A percentile compares a stretch with the other conserved stretches of the same genome.
phyloP scores from a whole-genome alignment of 2,113 vertebrate species.

The Lota lota region DNA sequence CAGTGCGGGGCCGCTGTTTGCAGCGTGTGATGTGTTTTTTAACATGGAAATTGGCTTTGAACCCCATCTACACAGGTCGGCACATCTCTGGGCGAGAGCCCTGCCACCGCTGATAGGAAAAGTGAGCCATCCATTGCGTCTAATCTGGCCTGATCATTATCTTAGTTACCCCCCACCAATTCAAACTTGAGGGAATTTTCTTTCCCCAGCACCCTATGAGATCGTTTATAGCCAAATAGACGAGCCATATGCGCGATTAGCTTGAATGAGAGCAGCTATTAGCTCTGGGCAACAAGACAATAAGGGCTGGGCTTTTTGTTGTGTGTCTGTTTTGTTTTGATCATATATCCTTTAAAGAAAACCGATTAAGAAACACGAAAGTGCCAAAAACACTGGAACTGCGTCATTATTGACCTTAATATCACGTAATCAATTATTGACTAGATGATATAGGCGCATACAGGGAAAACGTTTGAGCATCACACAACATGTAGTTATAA shows the following conservation, averaged over 20 bases:
- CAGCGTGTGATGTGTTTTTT: conserved; percentile 67
- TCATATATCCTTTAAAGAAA: no score
- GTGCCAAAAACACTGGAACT: no score
- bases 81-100: conserved; percentile 75
- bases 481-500: background rate
- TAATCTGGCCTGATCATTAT: conserved; percentile 79
- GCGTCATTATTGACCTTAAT: no score
- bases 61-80: conserved; percentile 80
- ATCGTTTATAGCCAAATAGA: conserved; percentile 53
- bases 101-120: conserved; percentile 74
- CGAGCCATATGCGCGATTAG: conserved; percentile 19
- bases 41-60: conserved; percentile 85
- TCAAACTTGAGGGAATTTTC: no score
- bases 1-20: conserved; percentile 45
- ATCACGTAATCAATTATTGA: no score
- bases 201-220: conserved; percentile 60
- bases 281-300: no score
- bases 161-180: conserved; percentile 70
- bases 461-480: conserved; percentile 7
- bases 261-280: no score
- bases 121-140: conserved; percentile 79
- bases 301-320: no score
- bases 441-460: no score
- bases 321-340: no score
- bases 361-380: no score